These are phyloP conservation scores for Noctuana brunneofusca DNA, from an alignment of 2,888 invertebrate genomes.

Conservation along the genomic window DNA sequence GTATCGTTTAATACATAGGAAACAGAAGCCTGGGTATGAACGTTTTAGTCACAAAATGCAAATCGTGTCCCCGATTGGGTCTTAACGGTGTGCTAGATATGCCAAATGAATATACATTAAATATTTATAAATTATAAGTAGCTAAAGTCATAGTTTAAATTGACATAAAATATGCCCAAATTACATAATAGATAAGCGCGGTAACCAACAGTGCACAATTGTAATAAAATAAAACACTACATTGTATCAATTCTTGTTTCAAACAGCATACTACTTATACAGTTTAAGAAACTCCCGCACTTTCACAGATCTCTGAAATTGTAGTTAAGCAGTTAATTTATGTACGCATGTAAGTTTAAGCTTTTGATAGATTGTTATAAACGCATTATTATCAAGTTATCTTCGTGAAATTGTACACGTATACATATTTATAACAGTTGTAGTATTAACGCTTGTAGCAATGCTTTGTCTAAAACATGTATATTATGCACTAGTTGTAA, in stretches of 20 bases:
- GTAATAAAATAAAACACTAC: background rate
- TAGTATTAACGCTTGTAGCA: slow-evolving; percentile 36
- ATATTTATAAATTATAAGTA: slow-evolving; percentile 49
- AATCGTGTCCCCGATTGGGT: slow-evolving; percentile 41
- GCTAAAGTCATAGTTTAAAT: slow-evolving; percentile 40
- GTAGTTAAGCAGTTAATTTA: background rate
- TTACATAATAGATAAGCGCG: slow-evolving; percentile 12
- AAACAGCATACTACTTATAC: background rate
- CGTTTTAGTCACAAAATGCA: slow-evolving; percentile 39
- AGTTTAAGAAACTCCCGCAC: background rate
- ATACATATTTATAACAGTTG: slow-evolving; percentile 23
- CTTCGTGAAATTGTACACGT: slow-evolving; percentile 2
- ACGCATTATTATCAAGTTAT: slow-evolving; percentile 16
- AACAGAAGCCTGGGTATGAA: slow-evolving; percentile 7
- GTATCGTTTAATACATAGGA: slow-evolving; percentile 27
- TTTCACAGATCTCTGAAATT: slow-evolving; percentile 19
- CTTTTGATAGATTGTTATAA: slow-evolving; percentile 19
- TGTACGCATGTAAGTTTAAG: background rate
- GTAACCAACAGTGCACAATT: background rate
- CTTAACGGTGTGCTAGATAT: slow-evolving; percentile 68
- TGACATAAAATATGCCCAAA: slow-evolving; percentile 22
- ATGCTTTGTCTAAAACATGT: slow-evolving; percentile 36
- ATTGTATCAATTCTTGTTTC: slow-evolving; percentile 1
- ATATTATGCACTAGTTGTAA: slow-evolving; percentile 38
- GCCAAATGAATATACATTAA: slow-evolving; percentile 59